Evolutionary conservation across 2,797 vertebrate species (phyloP), one percentile per base, ranked within the genome.

Genomic region (Poliocrania exsul): DNA sequence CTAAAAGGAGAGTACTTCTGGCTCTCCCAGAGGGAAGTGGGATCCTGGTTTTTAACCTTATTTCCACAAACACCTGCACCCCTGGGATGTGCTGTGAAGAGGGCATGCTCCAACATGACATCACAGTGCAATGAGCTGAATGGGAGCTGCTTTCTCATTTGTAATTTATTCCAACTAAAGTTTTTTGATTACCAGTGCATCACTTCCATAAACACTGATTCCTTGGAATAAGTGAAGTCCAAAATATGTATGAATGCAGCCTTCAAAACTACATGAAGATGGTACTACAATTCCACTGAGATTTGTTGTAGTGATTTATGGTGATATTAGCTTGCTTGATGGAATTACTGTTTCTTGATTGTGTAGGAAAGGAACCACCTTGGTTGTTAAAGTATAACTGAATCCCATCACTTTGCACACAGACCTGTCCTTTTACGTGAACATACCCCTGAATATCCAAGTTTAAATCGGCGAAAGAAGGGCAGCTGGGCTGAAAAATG

Each of bases 1-100:
- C 40, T 79, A 25, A 29, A 46, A 71, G 15, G 44, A 80, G 47
- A 66, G 37, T 14, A 11, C 73, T 70, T 42, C 35, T 87, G 69
- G 11, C 31, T 47, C 21, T 92, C 26, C 16, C 38, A 10, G 6
- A 8, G 24, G 35, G 53, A 74, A 23, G 2, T 23, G 40, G 11
- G 31, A 65, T 92, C 72, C 35, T 69, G 29, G 16, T 83, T 88
- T 74, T 57, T 46, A 87, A 1, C 35, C 16, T 29, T 35, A 29
- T 20, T 33, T 80, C 38, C 3, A 0, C 50, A 24, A 72, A 26
- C 1, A 0, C 31, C 24, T 53, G n/a, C 2, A 14, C 3, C 16
- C 33, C 4, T 0, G 0, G 29, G 12, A 3, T 1, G 0, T 0
- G 0, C 50, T 35, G 24, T 21, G 26, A 49, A 9, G 11, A 6